These are phyloP conservation scores for Brachyptera putata DNA, from an alignment of 2,888 invertebrate species.

Conservation along the genomic window DNA sequence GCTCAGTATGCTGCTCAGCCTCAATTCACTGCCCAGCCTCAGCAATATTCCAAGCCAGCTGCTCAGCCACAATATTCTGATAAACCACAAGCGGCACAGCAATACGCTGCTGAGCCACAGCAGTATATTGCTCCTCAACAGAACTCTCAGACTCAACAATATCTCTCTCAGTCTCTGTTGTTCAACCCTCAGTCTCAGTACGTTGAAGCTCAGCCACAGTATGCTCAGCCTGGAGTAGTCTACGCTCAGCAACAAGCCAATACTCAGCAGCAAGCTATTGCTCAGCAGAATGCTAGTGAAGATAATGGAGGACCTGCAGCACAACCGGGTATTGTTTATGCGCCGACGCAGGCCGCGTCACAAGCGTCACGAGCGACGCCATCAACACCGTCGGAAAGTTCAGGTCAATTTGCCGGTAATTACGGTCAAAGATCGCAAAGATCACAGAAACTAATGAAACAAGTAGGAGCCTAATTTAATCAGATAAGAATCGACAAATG, in stretches of 20 bases:
- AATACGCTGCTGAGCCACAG: no score
- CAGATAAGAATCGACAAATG: no score
- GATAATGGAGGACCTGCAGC: no score
- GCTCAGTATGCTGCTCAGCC: constrained; percentile 2
- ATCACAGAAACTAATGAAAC: background rate
- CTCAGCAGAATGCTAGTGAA: background rate
- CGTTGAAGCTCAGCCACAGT: no score
- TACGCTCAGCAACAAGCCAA: background rate
- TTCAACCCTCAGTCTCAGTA: no score
- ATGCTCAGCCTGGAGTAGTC: background rate
- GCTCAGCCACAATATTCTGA: background rate
- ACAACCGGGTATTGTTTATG: background rate
- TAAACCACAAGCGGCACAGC: background rate
- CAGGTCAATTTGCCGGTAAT: background rate
- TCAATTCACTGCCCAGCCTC: background rate
- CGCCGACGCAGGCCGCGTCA: background rate
- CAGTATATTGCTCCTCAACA: background rate
- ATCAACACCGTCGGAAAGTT: background rate
- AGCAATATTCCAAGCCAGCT: background rate
- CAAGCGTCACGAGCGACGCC: background rate
- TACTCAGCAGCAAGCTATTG: background rate
- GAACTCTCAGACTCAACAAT: background rate
- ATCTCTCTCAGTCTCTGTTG: no score
- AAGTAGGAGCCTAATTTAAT: background rate
- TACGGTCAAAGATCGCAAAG: background rate